phyloP scores from a whole-genome alignment of 64 coral and sea anemone genomes.

The Pachyseris speciosa region DNA sequence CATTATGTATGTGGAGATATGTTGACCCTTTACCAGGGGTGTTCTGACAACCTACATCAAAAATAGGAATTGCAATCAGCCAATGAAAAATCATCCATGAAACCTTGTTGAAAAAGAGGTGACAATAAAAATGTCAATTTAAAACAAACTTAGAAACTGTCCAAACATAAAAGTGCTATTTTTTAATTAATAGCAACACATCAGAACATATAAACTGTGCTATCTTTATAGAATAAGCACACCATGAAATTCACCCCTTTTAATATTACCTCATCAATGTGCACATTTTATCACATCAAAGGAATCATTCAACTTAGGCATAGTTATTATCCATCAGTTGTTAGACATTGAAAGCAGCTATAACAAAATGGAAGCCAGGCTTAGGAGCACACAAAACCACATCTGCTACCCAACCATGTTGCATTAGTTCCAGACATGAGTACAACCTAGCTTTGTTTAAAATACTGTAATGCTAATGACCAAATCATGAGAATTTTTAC shows the following conservation, averaged over 20 bases:
- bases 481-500: not conserved
- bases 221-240: not conserved
- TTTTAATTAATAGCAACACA: not conserved
- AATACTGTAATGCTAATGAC: not conserved
- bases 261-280: not conserved
- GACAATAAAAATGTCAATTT: not conserved
- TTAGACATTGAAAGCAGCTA: not conserved
- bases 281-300: not conserved
- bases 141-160: not conserved
- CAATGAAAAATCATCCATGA: not conserved
- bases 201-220: not conserved
- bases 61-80: not conserved
- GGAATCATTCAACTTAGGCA: not conserved
- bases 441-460: not conserved
- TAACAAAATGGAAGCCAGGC: not conserved
- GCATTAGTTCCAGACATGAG: not conserved
- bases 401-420: not conserved
- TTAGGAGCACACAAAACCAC: not conserved
- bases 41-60: constrained; percentile 37
- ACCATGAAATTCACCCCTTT: not conserved
- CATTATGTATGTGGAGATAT: not conserved
- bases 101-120: not conserved
- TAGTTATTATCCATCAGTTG: not conserved
- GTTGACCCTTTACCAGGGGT: constrained; percentile 25
- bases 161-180: not conserved